phyloP scores from a whole-genome alignment of 2,888 invertebrate species.

The Orthosia incerta region DNA sequence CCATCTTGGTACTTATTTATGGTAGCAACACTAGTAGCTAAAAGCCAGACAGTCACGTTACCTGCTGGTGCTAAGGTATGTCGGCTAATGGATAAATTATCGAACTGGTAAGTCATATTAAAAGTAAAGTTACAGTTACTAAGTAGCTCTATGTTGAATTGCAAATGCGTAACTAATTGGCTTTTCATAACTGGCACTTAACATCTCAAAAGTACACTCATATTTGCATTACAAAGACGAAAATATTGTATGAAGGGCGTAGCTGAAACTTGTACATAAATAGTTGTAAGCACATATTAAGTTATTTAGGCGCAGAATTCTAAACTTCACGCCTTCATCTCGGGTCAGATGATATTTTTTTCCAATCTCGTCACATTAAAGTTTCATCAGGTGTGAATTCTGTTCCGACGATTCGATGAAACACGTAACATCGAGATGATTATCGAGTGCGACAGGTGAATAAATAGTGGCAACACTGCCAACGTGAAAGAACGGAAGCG shows the following conservation, averaged over 20 bases:
- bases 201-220: constrained; percentile 7
- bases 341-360: constrained; percentile 22
- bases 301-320: constrained; percentile 7
- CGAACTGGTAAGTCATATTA: constrained; percentile 3
- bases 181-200: constrained; percentile 8
- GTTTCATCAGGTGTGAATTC: constrained; percentile 50
- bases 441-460: constrained; percentile 62
- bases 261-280: not conserved
- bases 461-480: constrained; percentile 55
- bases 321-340: constrained; percentile 8
- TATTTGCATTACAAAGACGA: constrained; percentile 34
- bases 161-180: constrained; percentile 3
- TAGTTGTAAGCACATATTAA: not conserved
- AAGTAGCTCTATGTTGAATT: constrained; percentile 6
- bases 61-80: constrained; percentile 34
- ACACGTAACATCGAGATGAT: constrained; percentile 45
- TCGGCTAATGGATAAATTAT: constrained; percentile 32
- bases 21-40: constrained; percentile 14
- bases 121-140: not conserved
- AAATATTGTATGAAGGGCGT: constrained; percentile 20
- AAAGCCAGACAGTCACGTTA: constrained; percentile 41
- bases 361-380: constrained; percentile 8
- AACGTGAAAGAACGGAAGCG: constrained; percentile 75
- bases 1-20: constrained; percentile 49
- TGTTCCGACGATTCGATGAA: constrained; percentile 11